Evolutionary conservation across 2,888 invertebrate species (phyloP).

Genomic region (Apocheima hispidaria): DNA sequence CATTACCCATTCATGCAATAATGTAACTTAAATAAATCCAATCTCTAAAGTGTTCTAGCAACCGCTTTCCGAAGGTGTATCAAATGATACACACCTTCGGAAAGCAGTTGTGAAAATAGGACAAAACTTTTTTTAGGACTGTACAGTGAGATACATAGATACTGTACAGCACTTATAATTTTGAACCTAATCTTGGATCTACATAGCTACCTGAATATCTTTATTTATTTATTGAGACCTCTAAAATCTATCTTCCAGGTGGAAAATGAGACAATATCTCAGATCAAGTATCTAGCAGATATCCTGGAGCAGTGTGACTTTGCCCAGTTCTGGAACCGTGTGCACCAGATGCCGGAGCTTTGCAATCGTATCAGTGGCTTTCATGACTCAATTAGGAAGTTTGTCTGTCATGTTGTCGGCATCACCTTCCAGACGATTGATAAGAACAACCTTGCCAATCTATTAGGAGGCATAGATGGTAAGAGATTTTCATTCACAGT

Average conservation of each 20-base stretch:
- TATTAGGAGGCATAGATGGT: conserved; percentile 97
- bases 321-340: conserved; percentile 94
- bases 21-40: too few relatives aligned
- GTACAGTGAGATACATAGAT: too few relatives aligned
- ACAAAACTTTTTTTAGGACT: too few relatives aligned
- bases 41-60: too few relatives aligned
- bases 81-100: too few relatives aligned
- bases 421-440: conserved; percentile 98
- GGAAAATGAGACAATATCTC: conserved; percentile 93
- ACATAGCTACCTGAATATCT: not conserved
- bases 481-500: conserved; percentile 37
- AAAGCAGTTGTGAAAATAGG: too few relatives aligned
- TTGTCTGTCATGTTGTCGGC: conserved; percentile 98
- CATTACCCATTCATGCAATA: too few relatives aligned
- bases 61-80: too few relatives aligned
- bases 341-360: conserved; percentile 90
- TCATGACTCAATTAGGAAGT: conserved; percentile 97
- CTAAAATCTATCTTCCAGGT: conserved; percentile 83
- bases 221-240: not conserved
- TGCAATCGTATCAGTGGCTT: conserved; percentile 94
- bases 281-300: conserved; percentile 95
- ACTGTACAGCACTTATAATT: too few relatives aligned
- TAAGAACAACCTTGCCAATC: conserved; percentile 91
- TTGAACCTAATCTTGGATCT: not conserved
- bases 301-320: conserved; percentile 97